Base-by-base conservation (phyloP, 2,888 invertebrate species). In the Entomobrya multifasciata region DNA sequence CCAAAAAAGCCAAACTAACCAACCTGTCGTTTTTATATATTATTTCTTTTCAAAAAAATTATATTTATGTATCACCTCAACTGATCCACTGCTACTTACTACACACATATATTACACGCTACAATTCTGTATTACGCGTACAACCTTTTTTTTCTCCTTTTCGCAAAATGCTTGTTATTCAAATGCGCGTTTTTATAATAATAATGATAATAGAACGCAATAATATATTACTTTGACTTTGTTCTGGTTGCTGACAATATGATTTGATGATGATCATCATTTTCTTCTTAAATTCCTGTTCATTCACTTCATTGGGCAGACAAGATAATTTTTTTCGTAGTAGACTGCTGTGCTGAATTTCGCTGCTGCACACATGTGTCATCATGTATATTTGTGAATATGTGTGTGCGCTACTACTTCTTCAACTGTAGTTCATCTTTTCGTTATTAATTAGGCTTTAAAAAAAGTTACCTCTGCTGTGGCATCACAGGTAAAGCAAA, bases 11-110 rank as follows among this genome's bases (percentile, higher is more conserved):
- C 52, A 74, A 74, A 74, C 72, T 20, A 52, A 74, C 82, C 83
- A 76, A 83, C 52, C 62, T 82, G 83, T 76, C 83, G 25, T 27
- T 65, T 74, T 55, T 83, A 41, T n/a, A 41, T 77, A 20, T 36
- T 57, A 22, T 57, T 4, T 22, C 25, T 52, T 44, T 78, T 62
- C n/a, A 27, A 78, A 78, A 62, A 77, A 77, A 77, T 52, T 57
- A 74, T 49, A 77, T 44, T 78, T 78, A 78, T 78, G 78, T 62
- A 78, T 78, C 78, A 78, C 78, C 78, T 78, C 77, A 27, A 44
- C 77, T 77, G 17, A 17, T 27, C 47, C 47, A 41, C 57, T 30
- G 55, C 72, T 52, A 52, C 72, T 74, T 57, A 3, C 36, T 57
- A 22, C 76, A 57, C 20, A 77, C 22, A 49, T 57, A 25, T 36